These are phyloP conservation scores for Nanger granti DNA, from an alignment of 2,113 vertebrate genomes.

Conservation along the genomic window DNA sequence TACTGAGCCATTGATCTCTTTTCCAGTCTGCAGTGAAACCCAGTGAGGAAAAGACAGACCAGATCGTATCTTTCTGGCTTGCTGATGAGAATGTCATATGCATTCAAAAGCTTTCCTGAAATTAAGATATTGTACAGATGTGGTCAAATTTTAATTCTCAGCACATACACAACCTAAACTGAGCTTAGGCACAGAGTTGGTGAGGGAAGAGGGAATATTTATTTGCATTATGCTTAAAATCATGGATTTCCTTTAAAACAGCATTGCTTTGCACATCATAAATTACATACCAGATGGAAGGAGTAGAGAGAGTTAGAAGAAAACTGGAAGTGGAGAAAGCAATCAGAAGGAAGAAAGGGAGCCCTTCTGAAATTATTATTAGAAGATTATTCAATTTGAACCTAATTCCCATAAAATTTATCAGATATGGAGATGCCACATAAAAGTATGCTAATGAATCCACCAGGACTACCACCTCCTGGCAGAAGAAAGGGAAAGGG, in stretches of 20 bases:
- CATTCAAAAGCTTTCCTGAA: slow-evolving; percentile 58
- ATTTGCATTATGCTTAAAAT: background rate
- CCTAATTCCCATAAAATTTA: background rate
- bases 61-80: slow-evolving; percentile 38
- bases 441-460: background rate
- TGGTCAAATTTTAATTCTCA: slow-evolving; percentile 32
- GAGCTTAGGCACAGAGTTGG: background rate
- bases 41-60: background rate
- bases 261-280: background rate
- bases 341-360: background rate
- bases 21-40: slow-evolving; percentile 37
- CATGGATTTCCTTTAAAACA: background rate
- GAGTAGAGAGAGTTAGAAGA: background rate
- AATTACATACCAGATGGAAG: background rate
- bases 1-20: slow-evolving; percentile 62
- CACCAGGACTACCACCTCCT: background rate
- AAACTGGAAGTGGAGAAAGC: background rate
- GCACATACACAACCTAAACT: background rate
- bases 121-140: slow-evolving; percentile 60
- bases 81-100: slow-evolving; percentile 68
- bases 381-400: background rate
- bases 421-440: background rate
- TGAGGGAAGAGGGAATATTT: background rate
- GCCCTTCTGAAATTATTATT: background rate
- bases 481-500: background rate